Percentiles rank a stretch among this genome's conserved stretches.
These are phyloP conservation scores for Gymnogyps californianus DNA, from an alignment of 2,113 vertebrate species.

Conservation along the genomic window DNA sequence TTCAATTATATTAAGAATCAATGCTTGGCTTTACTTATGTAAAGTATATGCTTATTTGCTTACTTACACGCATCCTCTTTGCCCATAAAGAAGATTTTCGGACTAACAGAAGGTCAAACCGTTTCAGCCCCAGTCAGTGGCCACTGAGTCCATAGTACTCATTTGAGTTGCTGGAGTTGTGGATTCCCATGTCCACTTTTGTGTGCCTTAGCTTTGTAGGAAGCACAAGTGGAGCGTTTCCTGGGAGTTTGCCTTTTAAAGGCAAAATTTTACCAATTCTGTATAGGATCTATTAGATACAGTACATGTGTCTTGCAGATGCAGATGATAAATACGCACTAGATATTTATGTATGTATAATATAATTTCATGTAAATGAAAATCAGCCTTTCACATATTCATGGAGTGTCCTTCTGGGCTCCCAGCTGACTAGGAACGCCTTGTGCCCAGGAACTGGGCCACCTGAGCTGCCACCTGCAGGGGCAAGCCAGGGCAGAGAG, in stretches of 20 bases:
- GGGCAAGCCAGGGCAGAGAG: neutral
- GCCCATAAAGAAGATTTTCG: neutral
- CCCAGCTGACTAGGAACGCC: neutral
- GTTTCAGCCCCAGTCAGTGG: neutral
- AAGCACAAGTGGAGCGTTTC: neutral
- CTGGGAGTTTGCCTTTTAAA: neutral
- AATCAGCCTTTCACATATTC: neutral
- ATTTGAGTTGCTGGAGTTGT: neutral
- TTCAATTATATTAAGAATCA: neutral
- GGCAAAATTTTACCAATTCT: neutral
- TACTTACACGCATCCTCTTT: neutral
- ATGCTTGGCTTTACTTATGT: neutral
- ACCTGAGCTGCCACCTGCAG: conserved; percentile 10
- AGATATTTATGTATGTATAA: neutral
- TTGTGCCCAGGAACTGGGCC: neutral
- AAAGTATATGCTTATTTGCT: neutral
- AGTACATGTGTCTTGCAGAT: neutral
- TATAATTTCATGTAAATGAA: neutral
- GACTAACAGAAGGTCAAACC: neutral
- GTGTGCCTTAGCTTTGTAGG: neutral
- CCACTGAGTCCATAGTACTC: neutral
- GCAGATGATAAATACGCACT: neutral
- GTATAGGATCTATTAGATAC: neutral
- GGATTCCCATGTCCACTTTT: neutral
- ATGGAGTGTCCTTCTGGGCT: neutral